A percentile compares a stretch with the other conserved stretches of the same genome.
Evolutionary conservation across 2,888 invertebrate species (phyloP).

Genomic region (Homarus gammarus): DNA sequence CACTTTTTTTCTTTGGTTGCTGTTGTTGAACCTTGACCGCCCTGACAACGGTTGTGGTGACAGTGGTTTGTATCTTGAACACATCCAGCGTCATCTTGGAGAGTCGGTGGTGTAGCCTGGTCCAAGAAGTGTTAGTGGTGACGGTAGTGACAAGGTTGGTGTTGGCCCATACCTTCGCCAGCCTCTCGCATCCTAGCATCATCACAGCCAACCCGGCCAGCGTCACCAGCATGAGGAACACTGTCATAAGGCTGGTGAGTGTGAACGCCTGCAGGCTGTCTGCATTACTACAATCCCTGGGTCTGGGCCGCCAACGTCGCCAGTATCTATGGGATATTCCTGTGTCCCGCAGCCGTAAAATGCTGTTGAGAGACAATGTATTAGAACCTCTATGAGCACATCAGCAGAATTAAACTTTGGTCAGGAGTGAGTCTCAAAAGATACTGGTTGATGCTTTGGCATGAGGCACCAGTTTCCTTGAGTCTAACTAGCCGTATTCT

Average conservation of each 20-base stretch:
- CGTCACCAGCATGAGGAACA: slow-evolving; percentile 2
- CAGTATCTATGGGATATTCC: slow-evolving; percentile 25
- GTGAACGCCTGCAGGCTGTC: slow-evolving; percentile 30
- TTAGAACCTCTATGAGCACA: too few species aligned
- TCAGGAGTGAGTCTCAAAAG: too few species aligned
- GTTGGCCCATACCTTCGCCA: not conserved
- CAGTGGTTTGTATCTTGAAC: slow-evolving; percentile 23
- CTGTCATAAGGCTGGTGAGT: slow-evolving; percentile 1
- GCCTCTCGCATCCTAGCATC: not conserved
- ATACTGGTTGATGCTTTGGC: too few species aligned
- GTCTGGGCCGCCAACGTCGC: slow-evolving; percentile 21
- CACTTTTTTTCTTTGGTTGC: not conserved
- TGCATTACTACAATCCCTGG: not conserved
- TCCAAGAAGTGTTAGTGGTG: slow-evolving; percentile 3
- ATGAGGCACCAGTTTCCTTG: too few species aligned
- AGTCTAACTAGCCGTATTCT: too few species aligned
- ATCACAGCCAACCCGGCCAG: not conserved
- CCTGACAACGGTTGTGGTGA: slow-evolving; percentile 27
- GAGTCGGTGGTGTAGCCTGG: slow-evolving; percentile 21
- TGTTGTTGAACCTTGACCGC: not conserved
- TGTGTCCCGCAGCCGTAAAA: slow-evolving; percentile 17
- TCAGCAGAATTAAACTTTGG: too few species aligned
- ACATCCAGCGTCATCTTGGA: slow-evolving; percentile 25
- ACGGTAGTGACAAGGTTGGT: slow-evolving; percentile 1
- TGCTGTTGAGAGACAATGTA: too few species aligned